Base-by-base conservation (phyloP, 2,888 invertebrate genomes). In the Sipha maydis region DNA sequence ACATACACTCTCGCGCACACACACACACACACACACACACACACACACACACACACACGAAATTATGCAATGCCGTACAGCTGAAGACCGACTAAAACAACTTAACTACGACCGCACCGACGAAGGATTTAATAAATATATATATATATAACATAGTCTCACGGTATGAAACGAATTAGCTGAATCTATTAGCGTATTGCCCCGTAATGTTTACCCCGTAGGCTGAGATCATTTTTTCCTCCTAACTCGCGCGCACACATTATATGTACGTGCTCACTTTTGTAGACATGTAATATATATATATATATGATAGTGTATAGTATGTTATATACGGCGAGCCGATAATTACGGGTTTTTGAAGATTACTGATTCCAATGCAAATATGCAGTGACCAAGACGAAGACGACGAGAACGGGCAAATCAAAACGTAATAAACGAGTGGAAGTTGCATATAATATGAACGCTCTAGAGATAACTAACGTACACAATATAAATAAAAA, bases 341-440 rank as follows among this genome's bases (percentile, higher is more conserved):
- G 67, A 77, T 85, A 85, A 85, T 85, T 77, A 85, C 67, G 77
- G 85, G 85, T 85, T 85, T 83, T 76, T 5, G 41, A 76, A 61
- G 84, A 76, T 77, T 76, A 56, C 41, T 61, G 76, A 76, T 77
- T 48, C 77, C 67, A 77, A 67, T 85, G 77, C 77, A 85, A 85
- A 78, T 69, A 85, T 69, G 48, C 69, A 48, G 31, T 31, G 69
- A 78, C 67, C 25, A 48, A 8, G 48, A 48, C 48, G 48, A 48
- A 48, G 48, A 48, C 48, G 48, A 48, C 56, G 56, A 19, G 56
- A 77, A 77, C 67, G 85, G n/a, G 25, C 31, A 77, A 85, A 85
- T 69, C 56, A 61, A 77, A 85, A 85, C 31, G 69, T 54, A 78
- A 67, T 71, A 83, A 83, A 76, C 34, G 61, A 61, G 56, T 54